Percentiles rank a stretch among this genome's conserved stretches.
phyloP scores from a whole-genome alignment of 2,113 vertebrate species.

The Toxotes jaculatrix region DNA sequence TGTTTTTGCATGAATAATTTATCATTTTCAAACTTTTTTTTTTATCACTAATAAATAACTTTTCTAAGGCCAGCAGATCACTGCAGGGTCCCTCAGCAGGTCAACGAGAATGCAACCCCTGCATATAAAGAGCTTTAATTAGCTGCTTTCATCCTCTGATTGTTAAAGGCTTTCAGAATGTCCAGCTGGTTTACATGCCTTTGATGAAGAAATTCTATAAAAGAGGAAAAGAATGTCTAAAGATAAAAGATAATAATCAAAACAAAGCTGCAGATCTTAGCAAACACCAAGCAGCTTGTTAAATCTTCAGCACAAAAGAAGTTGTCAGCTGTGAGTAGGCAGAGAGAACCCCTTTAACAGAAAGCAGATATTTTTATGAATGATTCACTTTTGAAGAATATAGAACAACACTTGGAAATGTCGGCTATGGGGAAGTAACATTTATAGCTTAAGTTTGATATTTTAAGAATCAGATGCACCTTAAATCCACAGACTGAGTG shows the following conservation, averaged over 20 bases:
- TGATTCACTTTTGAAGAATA: too few relatives aligned
- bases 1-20: not conserved
- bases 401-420: too few relatives aligned
- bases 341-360: too few relatives aligned
- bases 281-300: not conserved
- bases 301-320: not conserved
- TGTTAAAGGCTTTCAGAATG: not conserved
- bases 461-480: not conserved
- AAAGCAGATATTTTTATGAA: too few relatives aligned
- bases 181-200: constrained; percentile 1
- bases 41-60: not conserved
- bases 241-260: not conserved
- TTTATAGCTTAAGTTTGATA: too few relatives aligned
- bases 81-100: constrained; percentile 4
- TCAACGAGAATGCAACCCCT: not conserved
- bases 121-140: constrained; percentile 3
- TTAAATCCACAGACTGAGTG: not conserved
- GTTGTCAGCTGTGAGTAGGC: too few relatives aligned
- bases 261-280: not conserved
- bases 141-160: constrained; percentile 18
- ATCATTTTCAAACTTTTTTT: not conserved
- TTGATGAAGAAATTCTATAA: not conserved
- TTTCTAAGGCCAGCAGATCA: not conserved
- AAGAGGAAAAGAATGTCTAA: not conserved
- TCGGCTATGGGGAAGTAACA: too few relatives aligned